Percentiles rank a stretch among this genome's conserved stretches.
Evolutionary conservation across 2,113 vertebrate genomes (phyloP).

Genomic region (Odontophorus gujanensis): DNA sequence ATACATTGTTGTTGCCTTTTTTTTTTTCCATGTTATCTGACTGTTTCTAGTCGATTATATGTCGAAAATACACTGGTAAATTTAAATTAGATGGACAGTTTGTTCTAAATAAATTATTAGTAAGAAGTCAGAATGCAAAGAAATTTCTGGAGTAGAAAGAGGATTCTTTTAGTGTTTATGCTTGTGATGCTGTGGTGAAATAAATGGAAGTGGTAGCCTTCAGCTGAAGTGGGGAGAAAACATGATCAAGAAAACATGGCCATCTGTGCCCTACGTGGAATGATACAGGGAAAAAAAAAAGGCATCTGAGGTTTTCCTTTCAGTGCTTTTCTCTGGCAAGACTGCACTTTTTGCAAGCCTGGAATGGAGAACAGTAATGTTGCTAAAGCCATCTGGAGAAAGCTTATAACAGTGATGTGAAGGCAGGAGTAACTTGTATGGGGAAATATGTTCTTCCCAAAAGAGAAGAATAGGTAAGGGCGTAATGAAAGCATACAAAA

Average conservation of each 20-base stretch:
- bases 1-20: neutral
- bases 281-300: neutral
- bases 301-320: slow-evolving; percentile 56
- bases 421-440: neutral
- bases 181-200: slow-evolving; percentile 7
- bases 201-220: slow-evolving; percentile 28
- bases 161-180: slow-evolving; percentile 3
- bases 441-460: neutral
- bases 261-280: slow-evolving; percentile 53
- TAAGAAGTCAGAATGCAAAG: neutral
- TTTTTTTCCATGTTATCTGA: slow-evolving; percentile 8
- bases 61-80: slow-evolving; percentile 17
- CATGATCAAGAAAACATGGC: slow-evolving; percentile 10
- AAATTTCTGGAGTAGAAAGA: slow-evolving; percentile 32
- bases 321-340: slow-evolving; percentile 44
- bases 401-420: neutral
- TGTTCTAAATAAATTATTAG: slow-evolving; percentile 33
- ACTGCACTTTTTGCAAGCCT: slow-evolving; percentile 36
- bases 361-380: neutral
- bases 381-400: slow-evolving; percentile 45
- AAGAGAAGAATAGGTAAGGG: neutral
- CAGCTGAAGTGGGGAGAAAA: neutral
- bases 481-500: neutral
- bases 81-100: neutral
- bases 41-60: slow-evolving; percentile 20